Evolutionary conservation across 2,797 vertebrate species (phyloP).

Genomic region (Anabacerthia variegaticeps): DNA sequence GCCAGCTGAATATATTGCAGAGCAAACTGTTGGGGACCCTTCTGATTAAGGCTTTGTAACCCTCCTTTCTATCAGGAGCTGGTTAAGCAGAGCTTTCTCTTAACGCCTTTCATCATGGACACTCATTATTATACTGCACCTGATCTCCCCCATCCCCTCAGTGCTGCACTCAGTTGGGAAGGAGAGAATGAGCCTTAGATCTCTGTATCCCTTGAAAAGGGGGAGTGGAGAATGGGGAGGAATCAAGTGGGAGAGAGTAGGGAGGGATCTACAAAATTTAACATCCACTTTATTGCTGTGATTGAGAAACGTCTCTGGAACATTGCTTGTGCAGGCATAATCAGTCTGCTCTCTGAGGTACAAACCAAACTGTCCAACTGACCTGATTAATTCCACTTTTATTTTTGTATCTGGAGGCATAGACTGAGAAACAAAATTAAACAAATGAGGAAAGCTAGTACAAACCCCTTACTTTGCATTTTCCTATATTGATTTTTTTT

Average conservation of each 20-base stretch:
- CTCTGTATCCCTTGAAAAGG: neutral
- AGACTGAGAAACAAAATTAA: neutral
- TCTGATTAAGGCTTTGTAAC: neutral
- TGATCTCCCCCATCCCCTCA: neutral
- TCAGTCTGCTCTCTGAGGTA: neutral
- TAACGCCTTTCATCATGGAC: neutral
- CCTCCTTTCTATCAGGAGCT: neutral
- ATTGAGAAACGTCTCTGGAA: neutral
- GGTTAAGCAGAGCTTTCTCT: neutral
- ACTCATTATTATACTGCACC: neutral
- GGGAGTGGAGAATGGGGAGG: neutral
- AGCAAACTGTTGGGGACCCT: neutral
- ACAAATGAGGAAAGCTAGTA: neutral
- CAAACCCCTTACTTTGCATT: neutral
- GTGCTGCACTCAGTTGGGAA: neutral
- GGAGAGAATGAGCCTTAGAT: neutral
- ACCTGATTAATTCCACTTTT: neutral
- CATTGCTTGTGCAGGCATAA: neutral
- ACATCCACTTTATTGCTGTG: neutral
- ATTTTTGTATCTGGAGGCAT: neutral
- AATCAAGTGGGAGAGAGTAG: neutral
- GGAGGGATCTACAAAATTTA: neutral
- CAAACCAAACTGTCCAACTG: neutral
- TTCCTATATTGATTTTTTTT: neutral
- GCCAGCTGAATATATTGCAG: neutral